Evolutionary conservation across 2,888 invertebrate genomes (phyloP).

Genomic region (Seladonia tumulorum): DNA sequence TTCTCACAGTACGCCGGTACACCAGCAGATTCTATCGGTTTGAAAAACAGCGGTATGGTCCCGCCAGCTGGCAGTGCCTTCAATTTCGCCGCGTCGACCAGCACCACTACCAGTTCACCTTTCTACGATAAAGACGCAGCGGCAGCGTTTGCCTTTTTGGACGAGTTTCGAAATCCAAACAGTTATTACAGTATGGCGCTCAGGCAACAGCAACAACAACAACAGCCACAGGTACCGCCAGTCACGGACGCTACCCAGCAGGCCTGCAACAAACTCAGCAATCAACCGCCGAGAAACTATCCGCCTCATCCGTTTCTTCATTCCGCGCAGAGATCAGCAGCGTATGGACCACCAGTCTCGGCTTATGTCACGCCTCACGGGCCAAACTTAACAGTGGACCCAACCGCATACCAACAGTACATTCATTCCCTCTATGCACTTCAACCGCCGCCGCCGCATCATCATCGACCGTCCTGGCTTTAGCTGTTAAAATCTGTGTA

Average conservation of each 20-base stretch:
- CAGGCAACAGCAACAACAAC: slow-evolving; percentile 71
- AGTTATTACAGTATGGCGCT: slow-evolving; percentile 81
- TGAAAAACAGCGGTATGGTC: slow-evolving; percentile 90
- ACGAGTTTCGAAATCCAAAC: slow-evolving; percentile 82
- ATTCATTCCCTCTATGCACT: slow-evolving; percentile 82
- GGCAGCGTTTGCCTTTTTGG: slow-evolving; percentile 81
- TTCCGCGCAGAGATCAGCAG: slow-evolving; percentile 79
- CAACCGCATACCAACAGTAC: slow-evolving; percentile 82
- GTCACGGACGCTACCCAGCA: slow-evolving; percentile 69
- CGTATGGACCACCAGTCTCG: slow-evolving; percentile 81
- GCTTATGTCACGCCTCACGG: slow-evolving; percentile 81
- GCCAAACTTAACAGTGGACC: slow-evolving; percentile 81
- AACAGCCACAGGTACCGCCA: slow-evolving; percentile 72
- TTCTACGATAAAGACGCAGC: slow-evolving; percentile 82
- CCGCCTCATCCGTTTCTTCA: slow-evolving; percentile 82
- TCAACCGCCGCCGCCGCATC: slow-evolving; percentile 81
- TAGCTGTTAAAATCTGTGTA: slow-evolving; percentile 76
- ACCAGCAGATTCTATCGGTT: slow-evolving; percentile 85
- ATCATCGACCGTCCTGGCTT: slow-evolving; percentile 83
- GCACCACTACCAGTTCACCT: slow-evolving; percentile 76
- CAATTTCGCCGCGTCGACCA: slow-evolving; percentile 91
- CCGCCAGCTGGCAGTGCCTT: slow-evolving; percentile 91
- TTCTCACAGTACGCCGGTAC: slow-evolving; percentile 78
- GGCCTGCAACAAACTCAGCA: slow-evolving; percentile 80
- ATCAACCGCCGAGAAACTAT: slow-evolving; percentile 79